These are phyloP conservation scores for Coptotermes formosanus DNA, from an alignment of 1,140 invertebrate species.

Conservation along the genomic window DNA sequence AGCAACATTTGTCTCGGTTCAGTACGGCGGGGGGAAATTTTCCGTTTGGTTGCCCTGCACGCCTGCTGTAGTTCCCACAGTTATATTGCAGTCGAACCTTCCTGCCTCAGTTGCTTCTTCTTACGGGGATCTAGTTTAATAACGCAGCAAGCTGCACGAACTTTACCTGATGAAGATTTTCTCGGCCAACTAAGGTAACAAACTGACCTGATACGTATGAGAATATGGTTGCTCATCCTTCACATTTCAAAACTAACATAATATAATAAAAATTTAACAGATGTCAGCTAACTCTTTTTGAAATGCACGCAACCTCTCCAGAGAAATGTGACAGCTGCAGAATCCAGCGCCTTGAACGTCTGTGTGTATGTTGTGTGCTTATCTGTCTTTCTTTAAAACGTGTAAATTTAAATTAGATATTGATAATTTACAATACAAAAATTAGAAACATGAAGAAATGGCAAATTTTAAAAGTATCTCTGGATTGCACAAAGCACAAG, in stretches of 20 bases:
- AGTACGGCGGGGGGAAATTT: background rate
- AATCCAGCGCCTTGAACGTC: background rate
- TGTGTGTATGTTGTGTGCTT: no score
- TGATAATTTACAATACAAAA: no score
- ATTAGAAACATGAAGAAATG: no score
- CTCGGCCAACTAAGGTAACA: background rate
- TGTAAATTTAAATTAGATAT: no score
- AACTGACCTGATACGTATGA: background rate
- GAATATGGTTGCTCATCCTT: background rate
- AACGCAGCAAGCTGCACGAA: background rate
- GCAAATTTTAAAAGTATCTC: no score
- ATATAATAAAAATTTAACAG: background rate
- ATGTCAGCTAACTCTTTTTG: background rate
- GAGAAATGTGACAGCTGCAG: background rate
- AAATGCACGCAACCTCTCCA: background rate
- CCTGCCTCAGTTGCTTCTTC: background rate
- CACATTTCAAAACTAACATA: background rate
- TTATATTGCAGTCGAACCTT: conserved; percentile 17
- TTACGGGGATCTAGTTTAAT: background rate
- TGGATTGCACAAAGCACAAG: no score
- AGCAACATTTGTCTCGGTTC: background rate
- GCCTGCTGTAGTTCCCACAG: conserved; percentile 33
- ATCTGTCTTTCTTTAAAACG: no score
- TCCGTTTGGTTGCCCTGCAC: conserved; percentile 14
- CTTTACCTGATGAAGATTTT: background rate